A percentile compares a stretch with the other conserved stretches of the same genome.
These are phyloP conservation scores for Propithecus coquereli DNA, from an alignment of 2,113 vertebrate species.

Conservation along the genomic window DNA sequence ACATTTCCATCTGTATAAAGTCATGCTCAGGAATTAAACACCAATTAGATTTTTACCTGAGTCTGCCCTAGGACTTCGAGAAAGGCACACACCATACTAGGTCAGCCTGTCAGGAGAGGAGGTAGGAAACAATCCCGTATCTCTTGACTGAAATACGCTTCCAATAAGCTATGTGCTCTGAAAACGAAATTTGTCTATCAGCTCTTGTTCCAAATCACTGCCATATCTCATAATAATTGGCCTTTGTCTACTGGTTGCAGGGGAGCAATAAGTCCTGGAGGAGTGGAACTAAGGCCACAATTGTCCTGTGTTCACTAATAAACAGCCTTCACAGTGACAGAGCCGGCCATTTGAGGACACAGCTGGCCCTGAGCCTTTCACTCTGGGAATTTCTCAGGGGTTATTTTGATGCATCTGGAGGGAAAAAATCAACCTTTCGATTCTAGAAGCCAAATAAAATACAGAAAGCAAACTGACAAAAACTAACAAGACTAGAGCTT, in stretches of 20 bases:
- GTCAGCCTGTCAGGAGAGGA: not conserved
- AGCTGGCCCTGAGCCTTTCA: not conserved
- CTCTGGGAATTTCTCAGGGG: not conserved
- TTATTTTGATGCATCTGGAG: not conserved
- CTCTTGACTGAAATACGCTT: not conserved
- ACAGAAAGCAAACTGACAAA: not conserved
- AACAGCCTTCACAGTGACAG: not conserved
- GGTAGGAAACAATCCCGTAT: not conserved
- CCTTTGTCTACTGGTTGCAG: not conserved
- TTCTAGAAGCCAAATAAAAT: slow-evolving; percentile 22
- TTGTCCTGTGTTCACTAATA: not conserved
- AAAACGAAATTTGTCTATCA: not conserved
- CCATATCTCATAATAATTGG: not conserved
- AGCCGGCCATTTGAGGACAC: not conserved
- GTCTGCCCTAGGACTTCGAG: not conserved
- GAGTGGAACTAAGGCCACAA: not conserved
- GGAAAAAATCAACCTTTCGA: not conserved
- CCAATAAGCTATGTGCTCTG: not conserved
- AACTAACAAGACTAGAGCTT: not conserved
- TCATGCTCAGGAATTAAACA: not conserved
- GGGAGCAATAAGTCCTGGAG: not conserved
- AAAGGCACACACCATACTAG: not conserved
- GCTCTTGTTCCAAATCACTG: not conserved
- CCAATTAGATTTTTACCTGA: not conserved
- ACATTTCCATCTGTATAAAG: not conserved